Evolutionary conservation across 92 coral and sea anemone species (phyloP), one percentile per base, ranked within the genome.

Genomic region (Paramuricea clavata): DNA sequence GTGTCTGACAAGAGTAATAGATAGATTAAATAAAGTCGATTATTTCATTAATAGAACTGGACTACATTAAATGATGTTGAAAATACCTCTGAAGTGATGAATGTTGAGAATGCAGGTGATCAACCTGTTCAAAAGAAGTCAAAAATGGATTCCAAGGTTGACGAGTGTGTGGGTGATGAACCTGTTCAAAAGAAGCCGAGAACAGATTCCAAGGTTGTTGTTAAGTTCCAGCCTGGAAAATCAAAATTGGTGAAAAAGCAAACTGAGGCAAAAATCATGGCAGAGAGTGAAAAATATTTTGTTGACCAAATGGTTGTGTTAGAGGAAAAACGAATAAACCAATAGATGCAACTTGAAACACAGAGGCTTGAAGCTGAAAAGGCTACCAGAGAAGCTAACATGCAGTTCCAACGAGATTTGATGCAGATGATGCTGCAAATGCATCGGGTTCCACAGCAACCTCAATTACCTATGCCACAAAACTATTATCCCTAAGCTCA

Each of bases 281-380:
- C 90, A n/a, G 86, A 86, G 33, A 86, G 77, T 86, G 85, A 86
- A 35, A 85, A 76, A 36, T 76, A 86, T 76, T 86, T 86, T 74
- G 52, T 86, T 28, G 89, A 74, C 73, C 70, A 85, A 57, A 85
- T 85, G 89, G 31, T 76, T 21, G 85, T 28, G 89, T 77, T 86
- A 35, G 84, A 86, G 73, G 62, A 86, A 76, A 59, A 32, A 31
- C 77, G 76, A 86, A 81, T 81, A 78, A 56, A 81, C 74, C 74
- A 81, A 73, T 49, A 59, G 43, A 86, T 86, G 89, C 77, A 76
- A 86, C 62, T 86, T 13, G 84, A 86, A 47, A 75, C 62, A 76
- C 76, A 75, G 67, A 86, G 84, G 78, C 61, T 86, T 82, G 59
- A 86, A 64, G 90, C 90, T 36, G 85, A 86, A 86, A 86, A 21